A percentile compares a stretch with the other conserved stretches of the same genome.
Conservation (phyloP, 30 jellyfish, hydroid and myxozoan genomes). For the Phacellophora camtschatica region DNA sequence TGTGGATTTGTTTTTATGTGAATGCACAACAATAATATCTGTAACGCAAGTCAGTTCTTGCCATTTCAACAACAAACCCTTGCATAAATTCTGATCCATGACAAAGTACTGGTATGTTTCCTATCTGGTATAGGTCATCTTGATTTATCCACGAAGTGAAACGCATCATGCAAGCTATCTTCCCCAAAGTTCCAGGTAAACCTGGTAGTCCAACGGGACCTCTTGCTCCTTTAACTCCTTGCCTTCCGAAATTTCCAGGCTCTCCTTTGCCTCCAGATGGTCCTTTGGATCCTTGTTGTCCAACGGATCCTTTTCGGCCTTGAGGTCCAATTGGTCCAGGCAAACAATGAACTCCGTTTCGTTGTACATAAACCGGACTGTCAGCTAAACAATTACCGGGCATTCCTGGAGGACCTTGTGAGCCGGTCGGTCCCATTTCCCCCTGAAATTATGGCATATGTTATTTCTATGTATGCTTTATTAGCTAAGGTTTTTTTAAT, state of each 20-base stretch:
- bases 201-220: conserved; percentile 98
- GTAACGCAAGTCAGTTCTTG: conserved; percentile 61
- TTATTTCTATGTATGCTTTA: no score
- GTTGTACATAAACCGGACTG: conserved; percentile 48
- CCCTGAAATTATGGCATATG: conserved; percentile 26
- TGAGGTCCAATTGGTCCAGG: conserved; percentile 85
- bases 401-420: conserved; percentile 84
- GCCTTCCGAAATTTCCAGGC: conserved; percentile 59
- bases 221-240: conserved; percentile 80
- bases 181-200: conserved; percentile 87
- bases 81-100: conserved; percentile 79
- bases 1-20: no score
- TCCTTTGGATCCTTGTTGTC: conserved; percentile 75
- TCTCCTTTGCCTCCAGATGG: conserved; percentile 77
- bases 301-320: conserved; percentile 52
- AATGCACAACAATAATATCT: conserved; percentile 82
- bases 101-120: conserved; percentile 54
- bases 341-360: conserved; percentile 71
- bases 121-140: conserved; percentile 58
- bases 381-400: conserved; percentile 71
- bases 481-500: no score
- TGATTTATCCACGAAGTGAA: conserved; percentile 75
- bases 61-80: conserved; percentile 75
- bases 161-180: conserved; percentile 54
- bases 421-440: conserved; percentile 64